phyloP scores from a whole-genome alignment of 2,888 invertebrate species.

The Lacanobia wlatinum region DNA sequence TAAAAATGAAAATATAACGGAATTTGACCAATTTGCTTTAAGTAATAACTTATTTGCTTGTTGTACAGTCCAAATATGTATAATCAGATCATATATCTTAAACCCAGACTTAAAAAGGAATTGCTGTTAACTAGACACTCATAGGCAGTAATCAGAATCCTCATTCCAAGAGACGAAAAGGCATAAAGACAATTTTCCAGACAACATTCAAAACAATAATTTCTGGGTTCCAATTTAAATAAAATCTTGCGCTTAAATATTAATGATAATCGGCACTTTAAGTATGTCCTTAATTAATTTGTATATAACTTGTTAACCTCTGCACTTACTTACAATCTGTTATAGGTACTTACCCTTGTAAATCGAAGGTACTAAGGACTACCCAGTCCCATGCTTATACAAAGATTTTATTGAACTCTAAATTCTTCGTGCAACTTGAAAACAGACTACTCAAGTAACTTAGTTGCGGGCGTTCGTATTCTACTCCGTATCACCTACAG shows the following conservation, averaged over 20 bases:
- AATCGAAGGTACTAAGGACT: constrained; percentile 30
- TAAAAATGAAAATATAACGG: no score
- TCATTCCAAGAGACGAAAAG: not conserved
- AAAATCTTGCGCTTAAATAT: not conserved
- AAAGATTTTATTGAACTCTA: not conserved
- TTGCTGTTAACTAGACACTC: not conserved
- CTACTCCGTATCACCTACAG: no score
- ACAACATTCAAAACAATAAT: not conserved
- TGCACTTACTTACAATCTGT: constrained; percentile 14
- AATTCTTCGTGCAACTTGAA: not conserved
- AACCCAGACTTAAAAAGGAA: not conserved
- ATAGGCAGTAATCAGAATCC: not conserved
- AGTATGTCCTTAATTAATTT: constrained; percentile 30
- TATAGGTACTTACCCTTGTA: constrained; percentile 32
- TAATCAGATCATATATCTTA: not conserved
- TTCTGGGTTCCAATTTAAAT: not conserved
- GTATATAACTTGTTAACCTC: constrained; percentile 45
- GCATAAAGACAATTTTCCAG: not conserved
- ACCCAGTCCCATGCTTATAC: not conserved
- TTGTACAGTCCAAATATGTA: not conserved
- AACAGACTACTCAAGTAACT: no score
- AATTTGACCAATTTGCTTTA: no score
- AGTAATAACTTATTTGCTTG: not conserved
- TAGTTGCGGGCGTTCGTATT: no score
- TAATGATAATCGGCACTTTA: constrained; percentile 12